These are phyloP conservation scores for Pipa parva DNA, from an alignment of 2,113 vertebrate genomes.

Conservation along the genomic window DNA sequence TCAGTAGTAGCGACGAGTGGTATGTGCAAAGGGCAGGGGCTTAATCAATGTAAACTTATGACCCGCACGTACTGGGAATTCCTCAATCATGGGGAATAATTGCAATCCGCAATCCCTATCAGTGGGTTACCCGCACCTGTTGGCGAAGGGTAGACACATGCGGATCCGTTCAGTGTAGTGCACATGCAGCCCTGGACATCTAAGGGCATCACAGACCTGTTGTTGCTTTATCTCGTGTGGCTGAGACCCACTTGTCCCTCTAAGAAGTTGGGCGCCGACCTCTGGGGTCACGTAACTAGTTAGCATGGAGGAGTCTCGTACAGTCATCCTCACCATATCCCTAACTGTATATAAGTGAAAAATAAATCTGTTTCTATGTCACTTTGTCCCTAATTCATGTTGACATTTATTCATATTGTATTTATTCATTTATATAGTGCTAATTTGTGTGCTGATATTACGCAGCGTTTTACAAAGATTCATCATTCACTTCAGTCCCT, in stretches of 20 bases:
- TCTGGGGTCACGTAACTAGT: too few relatives aligned
- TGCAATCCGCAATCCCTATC: constrained; percentile 22
- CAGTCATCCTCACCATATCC: too few relatives aligned
- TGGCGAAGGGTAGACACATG: constrained; percentile 21
- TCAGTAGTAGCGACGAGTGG: background rate
- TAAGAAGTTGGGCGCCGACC: constrained; percentile 30
- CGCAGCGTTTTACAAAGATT: too few relatives aligned
- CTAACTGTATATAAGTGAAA: too few relatives aligned
- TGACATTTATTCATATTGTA: too few relatives aligned
- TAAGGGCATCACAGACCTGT: constrained; percentile 47
- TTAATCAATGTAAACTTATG: background rate
- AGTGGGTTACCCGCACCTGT: constrained; percentile 37
- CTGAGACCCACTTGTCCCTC: constrained; percentile 44
- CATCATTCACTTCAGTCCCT: too few relatives aligned
- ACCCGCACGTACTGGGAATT: too few relatives aligned
- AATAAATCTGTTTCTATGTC: too few relatives aligned
- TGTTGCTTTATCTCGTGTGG: constrained; percentile 45
- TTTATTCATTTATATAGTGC: too few relatives aligned
- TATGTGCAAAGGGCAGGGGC: background rate
- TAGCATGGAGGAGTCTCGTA: too few relatives aligned
- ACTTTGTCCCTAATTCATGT: too few relatives aligned
- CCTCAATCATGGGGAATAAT: background rate
- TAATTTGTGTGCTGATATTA: too few relatives aligned
- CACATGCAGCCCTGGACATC: constrained; percentile 5
- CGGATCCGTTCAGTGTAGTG: constrained; percentile 34